A percentile compares a stretch with the other conserved stretches of the same genome.
phyloP scores from a whole-genome alignment of 2,797 vertebrate species.

The Chelon auratus region DNA sequence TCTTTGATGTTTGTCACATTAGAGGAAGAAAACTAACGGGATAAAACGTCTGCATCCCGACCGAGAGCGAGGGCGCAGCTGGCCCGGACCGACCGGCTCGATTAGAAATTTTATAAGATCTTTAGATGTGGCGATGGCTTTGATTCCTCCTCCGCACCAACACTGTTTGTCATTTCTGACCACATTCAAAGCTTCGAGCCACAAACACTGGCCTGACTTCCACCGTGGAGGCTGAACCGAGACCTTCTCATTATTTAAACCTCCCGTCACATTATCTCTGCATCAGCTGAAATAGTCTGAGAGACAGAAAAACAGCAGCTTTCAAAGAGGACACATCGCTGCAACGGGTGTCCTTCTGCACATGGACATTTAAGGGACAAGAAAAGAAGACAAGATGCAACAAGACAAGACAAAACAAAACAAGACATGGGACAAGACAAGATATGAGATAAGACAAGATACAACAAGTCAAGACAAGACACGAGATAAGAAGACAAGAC shows the following conservation, averaged over 20 bases:
- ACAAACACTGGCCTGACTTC: slow-evolving; percentile 48
- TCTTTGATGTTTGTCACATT: slow-evolving; percentile 59
- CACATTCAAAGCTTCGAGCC: slow-evolving; percentile 51
- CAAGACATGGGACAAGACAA: no score
- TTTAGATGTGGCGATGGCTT: slow-evolving; percentile 68
- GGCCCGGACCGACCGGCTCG: slow-evolving; percentile 41
- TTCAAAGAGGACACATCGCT: no score
- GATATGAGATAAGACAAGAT: no score
- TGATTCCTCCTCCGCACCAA: slow-evolving; percentile 29
- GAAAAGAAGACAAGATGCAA: no score
- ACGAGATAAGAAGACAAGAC: no score
- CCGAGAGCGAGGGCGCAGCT: slow-evolving; percentile 49
- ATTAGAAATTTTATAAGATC: slow-evolving; percentile 58
- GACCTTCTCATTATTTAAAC: slow-evolving; percentile 33
- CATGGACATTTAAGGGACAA: no score
- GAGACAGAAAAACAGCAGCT: not conserved
- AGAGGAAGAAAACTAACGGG: slow-evolving; percentile 37
- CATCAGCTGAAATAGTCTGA: slow-evolving; percentile 24
- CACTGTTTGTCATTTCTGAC: slow-evolving; percentile 61
- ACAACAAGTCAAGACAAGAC: no score
- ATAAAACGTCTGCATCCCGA: slow-evolving; percentile 45
- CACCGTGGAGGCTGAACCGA: slow-evolving; percentile 19
- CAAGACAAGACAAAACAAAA: no score
- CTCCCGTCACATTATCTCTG: slow-evolving; percentile 6
- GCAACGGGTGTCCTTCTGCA: no score